These are phyloP conservation scores for Pocota personata DNA, from an alignment of 2,888 invertebrate genomes.

Conservation along the genomic window DNA sequence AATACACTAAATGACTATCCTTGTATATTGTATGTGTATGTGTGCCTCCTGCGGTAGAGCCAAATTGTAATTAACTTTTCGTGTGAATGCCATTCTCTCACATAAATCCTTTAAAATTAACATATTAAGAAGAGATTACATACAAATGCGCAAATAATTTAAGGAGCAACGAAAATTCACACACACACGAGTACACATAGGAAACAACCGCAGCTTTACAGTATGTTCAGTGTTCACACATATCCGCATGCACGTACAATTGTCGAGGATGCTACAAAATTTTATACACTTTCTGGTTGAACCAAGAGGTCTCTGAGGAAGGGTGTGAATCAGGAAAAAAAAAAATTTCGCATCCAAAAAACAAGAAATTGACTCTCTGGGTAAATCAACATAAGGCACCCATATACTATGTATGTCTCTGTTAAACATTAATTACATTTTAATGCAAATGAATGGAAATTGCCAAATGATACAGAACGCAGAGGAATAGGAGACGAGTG, in stretches of 20 bases:
- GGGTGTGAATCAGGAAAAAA: conserved; percentile 11
- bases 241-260: neutral
- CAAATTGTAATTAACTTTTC: conserved; percentile 75
- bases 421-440: conserved; percentile 70
- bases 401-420: conserved; percentile 33
- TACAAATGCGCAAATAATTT: conserved; percentile 74
- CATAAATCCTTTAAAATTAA: conserved; percentile 76
- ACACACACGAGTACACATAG: conserved; percentile 36
- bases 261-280: conserved; percentile 35
- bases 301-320: neutral
- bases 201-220: conserved; percentile 28
- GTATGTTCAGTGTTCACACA: conserved; percentile 48
- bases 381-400: conserved; percentile 52
- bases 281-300: conserved; percentile 34
- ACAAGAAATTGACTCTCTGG: conserved; percentile 60
- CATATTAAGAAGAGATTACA: conserved; percentile 77
- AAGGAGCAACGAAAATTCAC: conserved; percentile 58
- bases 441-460: conserved; percentile 72
- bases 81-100: conserved; percentile 74
- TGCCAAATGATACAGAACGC: conserved; percentile 59
- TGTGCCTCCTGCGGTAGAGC: conserved; percentile 8
- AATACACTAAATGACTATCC: conserved; percentile 36
- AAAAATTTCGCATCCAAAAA: conserved; percentile 49
- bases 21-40: neutral
- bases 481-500: neutral